Evolutionary conservation across 2,797 vertebrate genomes (phyloP).

Genomic region (Pseudomugil tenellus): DNA sequence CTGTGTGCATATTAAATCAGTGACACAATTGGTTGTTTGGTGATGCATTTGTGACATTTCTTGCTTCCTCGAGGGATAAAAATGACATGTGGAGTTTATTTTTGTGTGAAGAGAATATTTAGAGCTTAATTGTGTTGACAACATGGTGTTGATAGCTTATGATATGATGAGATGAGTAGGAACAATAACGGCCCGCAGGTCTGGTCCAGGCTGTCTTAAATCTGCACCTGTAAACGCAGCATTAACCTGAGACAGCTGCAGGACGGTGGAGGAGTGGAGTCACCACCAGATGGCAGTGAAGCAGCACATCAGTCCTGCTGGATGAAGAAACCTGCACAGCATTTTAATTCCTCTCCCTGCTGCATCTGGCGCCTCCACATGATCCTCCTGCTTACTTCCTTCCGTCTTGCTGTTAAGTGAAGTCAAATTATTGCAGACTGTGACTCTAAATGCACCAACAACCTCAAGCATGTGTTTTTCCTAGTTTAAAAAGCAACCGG

Average conservation of each 20-base stretch:
- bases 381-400: conserved; percentile 26
- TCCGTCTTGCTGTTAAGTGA: conserved; percentile 22
- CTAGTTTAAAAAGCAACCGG: too few relatives aligned
- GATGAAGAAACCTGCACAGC: conserved; percentile 17
- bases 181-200: too few relatives aligned
- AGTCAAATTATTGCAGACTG: conserved; percentile 12
- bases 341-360: conserved; percentile 24
- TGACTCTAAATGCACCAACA: neutral
- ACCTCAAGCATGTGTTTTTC: neutral
- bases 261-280: neutral
- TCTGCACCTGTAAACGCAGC: too few relatives aligned
- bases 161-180: neutral
- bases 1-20: neutral
- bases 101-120: too few relatives aligned
- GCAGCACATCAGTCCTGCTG: neutral
- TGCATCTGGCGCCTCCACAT: conserved; percentile 41
- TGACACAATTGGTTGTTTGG: neutral
- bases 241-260: neutral
- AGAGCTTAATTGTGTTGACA: too few relatives aligned
- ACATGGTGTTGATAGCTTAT: neutral
- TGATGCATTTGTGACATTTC: neutral
- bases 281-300: conserved; percentile 49
- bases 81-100: too few relatives aligned
- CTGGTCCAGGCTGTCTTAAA: too few relatives aligned
- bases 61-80: neutral